phyloP scores from a whole-genome alignment of 2,797 vertebrate genomes.

The Cetoscarus ocellatus region DNA sequence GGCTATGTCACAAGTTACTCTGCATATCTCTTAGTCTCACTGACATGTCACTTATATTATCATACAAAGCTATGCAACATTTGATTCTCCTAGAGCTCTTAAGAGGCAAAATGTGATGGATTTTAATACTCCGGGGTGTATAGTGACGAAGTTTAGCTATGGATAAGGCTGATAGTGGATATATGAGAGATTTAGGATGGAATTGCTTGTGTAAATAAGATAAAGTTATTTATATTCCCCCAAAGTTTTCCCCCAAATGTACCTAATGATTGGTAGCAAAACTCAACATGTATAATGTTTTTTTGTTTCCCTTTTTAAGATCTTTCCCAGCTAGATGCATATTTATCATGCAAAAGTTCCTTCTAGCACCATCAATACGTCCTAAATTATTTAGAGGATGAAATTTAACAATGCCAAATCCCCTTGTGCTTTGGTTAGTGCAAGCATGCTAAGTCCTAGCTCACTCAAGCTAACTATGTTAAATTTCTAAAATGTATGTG shows the following conservation, averaged over 20 bases:
- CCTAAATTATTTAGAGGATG: not conserved
- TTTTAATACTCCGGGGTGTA: not conserved
- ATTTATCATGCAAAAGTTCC: not conserved
- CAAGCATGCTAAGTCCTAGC: not conserved
- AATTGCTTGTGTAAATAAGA: slow-evolving; percentile 18
- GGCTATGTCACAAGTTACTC: slow-evolving; percentile 6
- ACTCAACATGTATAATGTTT: too few relatives aligned
- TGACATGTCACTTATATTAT: slow-evolving; percentile 10
- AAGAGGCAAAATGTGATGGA: slow-evolving; percentile 2
- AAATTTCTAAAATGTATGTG: not conserved
- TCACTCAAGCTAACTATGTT: not conserved
- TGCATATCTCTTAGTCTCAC: slow-evolving; percentile 18
- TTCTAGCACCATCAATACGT: not conserved
- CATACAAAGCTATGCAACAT: slow-evolving; percentile 66
- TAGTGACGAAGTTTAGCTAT: not conserved
- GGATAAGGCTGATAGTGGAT: not conserved
- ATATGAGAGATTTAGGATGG: slow-evolving; percentile 5
- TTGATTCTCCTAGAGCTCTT: slow-evolving; percentile 2
- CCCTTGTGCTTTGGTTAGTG: not conserved
- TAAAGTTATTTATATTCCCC: slow-evolving; percentile 7
- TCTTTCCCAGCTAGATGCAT: too few relatives aligned
- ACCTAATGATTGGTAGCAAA: not conserved
- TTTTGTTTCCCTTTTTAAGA: too few relatives aligned
- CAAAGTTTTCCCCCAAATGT: not conserved
- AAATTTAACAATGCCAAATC: not conserved